phyloP scores from a whole-genome alignment of 2,797 vertebrate species.

The Florisuga fusca region DNA sequence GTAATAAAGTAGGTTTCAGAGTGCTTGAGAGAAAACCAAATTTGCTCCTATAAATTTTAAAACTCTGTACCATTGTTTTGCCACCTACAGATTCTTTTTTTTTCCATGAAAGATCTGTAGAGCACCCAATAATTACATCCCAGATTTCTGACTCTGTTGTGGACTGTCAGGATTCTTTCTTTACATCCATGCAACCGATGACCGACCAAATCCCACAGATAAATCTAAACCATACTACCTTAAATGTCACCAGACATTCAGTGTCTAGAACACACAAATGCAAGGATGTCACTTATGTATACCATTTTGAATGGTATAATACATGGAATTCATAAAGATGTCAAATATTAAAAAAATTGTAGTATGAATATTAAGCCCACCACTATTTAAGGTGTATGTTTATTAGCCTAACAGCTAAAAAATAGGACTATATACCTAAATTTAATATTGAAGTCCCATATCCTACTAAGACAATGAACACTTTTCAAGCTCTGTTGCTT shows the following conservation, averaged over 20 bases:
- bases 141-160: neutral
- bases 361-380: neutral
- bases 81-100: neutral
- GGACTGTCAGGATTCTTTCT: neutral
- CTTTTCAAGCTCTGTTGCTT: neutral
- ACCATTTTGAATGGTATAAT: neutral
- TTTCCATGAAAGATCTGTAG: neutral
- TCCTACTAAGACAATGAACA: neutral
- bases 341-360: neutral
- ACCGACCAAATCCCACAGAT: neutral
- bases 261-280: neutral
- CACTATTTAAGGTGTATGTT: neutral
- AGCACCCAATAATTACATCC: neutral
- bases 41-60: neutral
- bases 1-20: neutral
- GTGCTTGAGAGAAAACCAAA: neutral
- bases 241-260: neutral
- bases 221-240: neutral
- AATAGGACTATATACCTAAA: neutral
- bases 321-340: neutral
- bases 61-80: neutral
- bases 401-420: neutral
- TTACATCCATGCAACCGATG: neutral
- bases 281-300: neutral
- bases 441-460: neutral